Conservation (phyloP, 2,888 invertebrate species). For the Troides aeacus region DNA sequence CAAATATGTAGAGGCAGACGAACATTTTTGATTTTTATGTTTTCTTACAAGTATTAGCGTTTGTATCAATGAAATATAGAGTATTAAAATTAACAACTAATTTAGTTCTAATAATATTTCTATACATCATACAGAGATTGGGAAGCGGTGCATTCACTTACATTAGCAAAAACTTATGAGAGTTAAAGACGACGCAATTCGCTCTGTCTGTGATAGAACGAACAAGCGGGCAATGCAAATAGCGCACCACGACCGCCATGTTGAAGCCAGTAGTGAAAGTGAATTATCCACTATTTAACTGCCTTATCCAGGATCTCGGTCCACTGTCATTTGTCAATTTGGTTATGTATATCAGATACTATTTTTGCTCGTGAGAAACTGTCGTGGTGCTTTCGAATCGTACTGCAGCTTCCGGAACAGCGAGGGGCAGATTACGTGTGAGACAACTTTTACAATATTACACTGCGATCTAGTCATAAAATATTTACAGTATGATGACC, state of each 20-base stretch:
- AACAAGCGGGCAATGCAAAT: neutral
- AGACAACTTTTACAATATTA: neutral
- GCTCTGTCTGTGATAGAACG: neutral
- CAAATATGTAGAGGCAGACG: too few species aligned
- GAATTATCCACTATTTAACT: slow-evolving; percentile 19
- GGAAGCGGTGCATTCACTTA: too few species aligned
- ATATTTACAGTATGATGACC: neutral
- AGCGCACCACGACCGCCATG: neutral
- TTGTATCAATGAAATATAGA: too few species aligned
- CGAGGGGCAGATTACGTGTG: neutral
- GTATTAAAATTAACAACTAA: too few species aligned
- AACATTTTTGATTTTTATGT: too few species aligned
- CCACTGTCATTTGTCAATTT: slow-evolving; percentile 18
- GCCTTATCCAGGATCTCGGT: slow-evolving; percentile 26
- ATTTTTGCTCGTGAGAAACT: slow-evolving; percentile 26
- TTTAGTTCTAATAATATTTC: too few species aligned
- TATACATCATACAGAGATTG: too few species aligned
- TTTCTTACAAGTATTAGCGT: too few species aligned
- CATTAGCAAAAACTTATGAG: neutral
- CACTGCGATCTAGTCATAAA: neutral
- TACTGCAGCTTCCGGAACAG: slow-evolving; percentile 7
- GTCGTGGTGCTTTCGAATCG: slow-evolving; percentile 25
- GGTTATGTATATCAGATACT: slow-evolving; percentile 19
- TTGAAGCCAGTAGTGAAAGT: slow-evolving; percentile 21
- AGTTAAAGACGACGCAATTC: neutral